Base-by-base conservation (phyloP, 2,113 vertebrate species). In the Cromileptes altivelis region DNA sequence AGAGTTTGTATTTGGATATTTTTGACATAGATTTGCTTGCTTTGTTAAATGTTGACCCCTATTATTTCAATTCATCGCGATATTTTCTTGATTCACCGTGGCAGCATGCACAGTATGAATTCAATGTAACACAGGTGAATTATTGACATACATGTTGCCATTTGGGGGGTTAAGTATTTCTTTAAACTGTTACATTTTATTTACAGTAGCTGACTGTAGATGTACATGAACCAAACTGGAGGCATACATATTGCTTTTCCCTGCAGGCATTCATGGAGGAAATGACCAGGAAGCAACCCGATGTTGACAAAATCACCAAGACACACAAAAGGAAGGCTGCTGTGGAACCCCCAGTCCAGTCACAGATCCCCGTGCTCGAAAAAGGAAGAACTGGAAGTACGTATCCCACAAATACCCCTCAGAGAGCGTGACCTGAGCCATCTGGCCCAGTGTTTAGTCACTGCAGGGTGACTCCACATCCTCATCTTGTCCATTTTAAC, bases 241-340 rank as follows among this genome's bases (percentile, higher is more conserved):
- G 57, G 25, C 30, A 45, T 45, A 25, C 17, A 49, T 73, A 17
- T 52, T 82, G 18, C 27, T 77, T 61, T 4, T 63, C 11, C 52
- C 75, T 94, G 75, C 90, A 99, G 98, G 95, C 88, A 0, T 99
- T 99, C 89, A 98, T 99, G 98, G 98, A 99, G 89, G 98, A 99
- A 97, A 99, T 99, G 98, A 99, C 98, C 86, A 97, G 97, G 94
- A 99, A 99, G 89, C 98, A 99, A 85, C 98, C 98, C 82, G 98
- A 99, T 90, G 98, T 99, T 87, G 98, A 99, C 93, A 99, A 97
- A 95, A 97, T 99, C 82, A 99, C 98, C 72, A 99, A 99, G 94
- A 99, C 97, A 56, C 97, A 99, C 90, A 99, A 99, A 92, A 96
- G 98, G 91, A 99, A 98, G 84, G 88, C 95, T 50, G 90, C 87